phyloP scores from a whole-genome alignment of 2,797 vertebrate genomes.

The Epinephelus awoara region DNA sequence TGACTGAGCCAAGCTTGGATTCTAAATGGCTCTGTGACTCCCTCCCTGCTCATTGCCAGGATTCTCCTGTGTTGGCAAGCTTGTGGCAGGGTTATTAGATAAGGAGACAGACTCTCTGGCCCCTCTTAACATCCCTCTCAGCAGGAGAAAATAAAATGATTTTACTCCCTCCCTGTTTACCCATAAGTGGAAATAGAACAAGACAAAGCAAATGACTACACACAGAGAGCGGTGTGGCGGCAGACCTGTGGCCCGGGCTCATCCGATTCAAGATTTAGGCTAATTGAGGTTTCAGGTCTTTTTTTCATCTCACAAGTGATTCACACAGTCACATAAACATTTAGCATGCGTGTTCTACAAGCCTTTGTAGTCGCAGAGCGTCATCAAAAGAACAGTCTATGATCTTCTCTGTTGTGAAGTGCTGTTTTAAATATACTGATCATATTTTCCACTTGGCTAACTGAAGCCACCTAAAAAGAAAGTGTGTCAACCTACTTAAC shows the following conservation, averaged over 20 bases:
- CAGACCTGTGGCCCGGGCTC: constrained; percentile 58
- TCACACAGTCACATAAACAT: constrained; percentile 63
- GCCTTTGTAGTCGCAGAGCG: constrained; percentile 58
- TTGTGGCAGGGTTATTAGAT: constrained; percentile 84
- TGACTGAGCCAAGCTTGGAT: constrained; percentile 74
- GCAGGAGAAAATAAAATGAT: constrained; percentile 79
- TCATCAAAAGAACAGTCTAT: constrained; percentile 64
- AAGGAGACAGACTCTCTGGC: constrained; percentile 84
- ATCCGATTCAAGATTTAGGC: constrained; percentile 61
- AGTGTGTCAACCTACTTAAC: constrained; percentile 69
- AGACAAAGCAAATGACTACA: constrained; percentile 77
- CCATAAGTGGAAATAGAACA: constrained; percentile 78
- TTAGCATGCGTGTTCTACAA: constrained; percentile 57
- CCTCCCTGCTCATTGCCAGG: constrained; percentile 73
- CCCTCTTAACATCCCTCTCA: constrained; percentile 82
- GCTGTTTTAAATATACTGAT: constrained; percentile 61
- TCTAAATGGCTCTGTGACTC: constrained; percentile 81
- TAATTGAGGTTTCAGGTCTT: constrained; percentile 67
- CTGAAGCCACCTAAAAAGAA: constrained; percentile 66
- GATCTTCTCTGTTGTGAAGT: constrained; percentile 54
- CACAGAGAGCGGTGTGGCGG: constrained; percentile 55
- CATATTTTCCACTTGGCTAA: constrained; percentile 69
- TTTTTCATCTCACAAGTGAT: constrained; percentile 61
- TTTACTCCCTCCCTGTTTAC: constrained; percentile 74
- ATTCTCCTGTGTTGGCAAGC: constrained; percentile 82